Evolutionary conservation across 2,797 vertebrate species (phyloP), one percentile per base, ranked within the genome.

Genomic region (Phoxinus dragarum): DNA sequence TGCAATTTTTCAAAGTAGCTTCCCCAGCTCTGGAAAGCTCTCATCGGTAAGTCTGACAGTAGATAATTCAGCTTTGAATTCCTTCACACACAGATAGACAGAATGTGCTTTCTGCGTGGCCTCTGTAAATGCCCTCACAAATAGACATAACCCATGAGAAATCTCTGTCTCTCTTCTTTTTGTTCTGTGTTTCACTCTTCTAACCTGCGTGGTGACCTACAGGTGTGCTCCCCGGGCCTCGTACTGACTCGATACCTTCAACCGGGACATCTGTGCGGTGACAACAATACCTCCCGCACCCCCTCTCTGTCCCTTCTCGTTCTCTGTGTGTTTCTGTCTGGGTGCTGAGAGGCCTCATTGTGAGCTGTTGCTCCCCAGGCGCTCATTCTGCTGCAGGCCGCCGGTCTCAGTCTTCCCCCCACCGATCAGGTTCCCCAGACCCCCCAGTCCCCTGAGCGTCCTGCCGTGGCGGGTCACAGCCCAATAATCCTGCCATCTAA

Each of bases 291-390:
- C 21, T 19, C 19, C 36, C 23, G 64, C 56, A 42, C 11, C 64
- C 31, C 61, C 52, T 66, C 44, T 87, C 78, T 49, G 31, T 80
- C 31, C 31, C 71, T 68, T 9, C 47, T 77, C 52, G 42, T 47
- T 69, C 76, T 61, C 64, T 61, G 31, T 73, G 69, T 38, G 31
- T 12, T 72, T 17, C 49, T 87, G 80, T 83, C 66, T 81, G 36
- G 79, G 56, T 86, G 76, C 76, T 89, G 87, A 86, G 87, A 85
- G 84, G 75, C 83, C 73, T 68, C 75, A 86, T 90, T 90, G 86
- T 90, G 77, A 81, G 73, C 59, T 64, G 49, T 71, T 73, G 40
- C 85, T 88, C 80, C 81, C 87, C 84, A 84, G 82, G 85, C 79
- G 61, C 88, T 84, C 85, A 84, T 82, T 88, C 59, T 84, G 80